phyloP scores from a whole-genome alignment of 92 coral and sea anemone species.

The Parazoanthus swiftii region DNA sequence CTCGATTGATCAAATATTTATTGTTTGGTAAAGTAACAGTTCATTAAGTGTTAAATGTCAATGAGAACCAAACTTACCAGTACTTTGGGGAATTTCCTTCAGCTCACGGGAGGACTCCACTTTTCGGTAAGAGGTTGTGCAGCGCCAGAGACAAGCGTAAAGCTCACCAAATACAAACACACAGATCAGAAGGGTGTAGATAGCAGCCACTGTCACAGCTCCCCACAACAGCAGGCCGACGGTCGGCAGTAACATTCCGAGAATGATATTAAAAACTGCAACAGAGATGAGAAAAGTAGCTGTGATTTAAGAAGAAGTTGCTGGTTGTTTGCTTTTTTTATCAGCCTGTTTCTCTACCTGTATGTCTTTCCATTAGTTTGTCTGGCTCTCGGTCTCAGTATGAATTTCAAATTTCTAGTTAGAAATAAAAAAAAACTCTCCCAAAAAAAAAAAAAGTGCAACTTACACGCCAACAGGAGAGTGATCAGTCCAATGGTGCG shows the following conservation, averaged over 20 bases:
- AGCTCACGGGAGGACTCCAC: neutral
- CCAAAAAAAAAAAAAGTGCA: too few relatives aligned
- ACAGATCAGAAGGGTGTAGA: neutral
- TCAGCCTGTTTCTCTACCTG: too few relatives aligned
- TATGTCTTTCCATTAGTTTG: too few relatives aligned
- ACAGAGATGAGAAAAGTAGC: neutral
- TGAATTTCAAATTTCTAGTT: too few relatives aligned
- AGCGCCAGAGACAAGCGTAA: constrained; percentile 5
- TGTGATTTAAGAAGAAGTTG: too few relatives aligned
- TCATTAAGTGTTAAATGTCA: too few relatives aligned
- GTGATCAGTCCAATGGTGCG: neutral
- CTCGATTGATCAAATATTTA: too few relatives aligned
- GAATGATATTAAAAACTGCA: neutral
- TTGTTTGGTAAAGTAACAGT: too few relatives aligned
- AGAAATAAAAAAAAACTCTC: too few relatives aligned
- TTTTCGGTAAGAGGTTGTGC: neutral
- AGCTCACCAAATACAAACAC: neutral
- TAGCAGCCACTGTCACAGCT: neutral
- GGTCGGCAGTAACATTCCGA: constrained; percentile 7
- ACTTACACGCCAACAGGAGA: constrained; percentile 12
- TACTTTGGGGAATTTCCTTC: neutral
- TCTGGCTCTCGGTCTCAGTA: too few relatives aligned
- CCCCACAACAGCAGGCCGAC: neutral
- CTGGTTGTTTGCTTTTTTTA: too few relatives aligned
- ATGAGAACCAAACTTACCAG: too few relatives aligned